A percentile compares a stretch with the other conserved stretches of the same genome.
Conservation (phyloP, 2,797 vertebrate species). For the Brachyrhaphis roseni region DNA sequence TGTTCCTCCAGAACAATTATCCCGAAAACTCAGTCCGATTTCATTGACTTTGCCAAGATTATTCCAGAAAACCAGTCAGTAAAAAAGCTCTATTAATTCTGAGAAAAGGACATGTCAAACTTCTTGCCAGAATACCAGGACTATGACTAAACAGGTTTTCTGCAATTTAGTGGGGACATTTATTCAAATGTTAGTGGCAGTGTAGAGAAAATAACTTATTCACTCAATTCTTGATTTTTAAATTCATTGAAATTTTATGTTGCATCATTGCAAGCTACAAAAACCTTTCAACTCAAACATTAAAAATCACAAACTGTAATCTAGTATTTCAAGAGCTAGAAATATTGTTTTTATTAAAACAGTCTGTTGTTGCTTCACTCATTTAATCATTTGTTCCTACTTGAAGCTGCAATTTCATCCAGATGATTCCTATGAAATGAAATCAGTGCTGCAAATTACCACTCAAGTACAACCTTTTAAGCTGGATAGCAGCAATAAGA, state of each 20-base stretch:
- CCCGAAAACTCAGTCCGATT: no score
- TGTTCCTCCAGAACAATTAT: no score
- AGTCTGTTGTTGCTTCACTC: background rate
- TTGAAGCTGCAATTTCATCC: background rate
- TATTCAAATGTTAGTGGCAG: background rate
- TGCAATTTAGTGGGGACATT: background rate
- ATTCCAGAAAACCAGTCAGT: background rate
- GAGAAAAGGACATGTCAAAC: background rate
- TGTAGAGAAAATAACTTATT: background rate
- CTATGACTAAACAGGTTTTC: background rate
- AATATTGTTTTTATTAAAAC: background rate
- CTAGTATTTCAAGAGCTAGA: background rate
- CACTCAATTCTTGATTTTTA: background rate
- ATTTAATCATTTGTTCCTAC: background rate
- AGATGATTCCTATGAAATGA: background rate
- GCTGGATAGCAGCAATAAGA: slow-evolving; percentile 7
- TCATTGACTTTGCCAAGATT: no score
- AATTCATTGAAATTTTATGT: background rate
- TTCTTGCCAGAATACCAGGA: background rate
- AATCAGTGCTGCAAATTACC: background rate
- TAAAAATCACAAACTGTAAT: background rate
- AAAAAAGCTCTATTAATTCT: background rate
- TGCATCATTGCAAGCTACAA: background rate
- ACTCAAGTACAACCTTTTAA: slow-evolving; percentile 6
- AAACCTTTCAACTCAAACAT: background rate